Base-by-base conservation (phyloP, 2,113 vertebrate genomes). In the Centrocercus urophasianus region DNA sequence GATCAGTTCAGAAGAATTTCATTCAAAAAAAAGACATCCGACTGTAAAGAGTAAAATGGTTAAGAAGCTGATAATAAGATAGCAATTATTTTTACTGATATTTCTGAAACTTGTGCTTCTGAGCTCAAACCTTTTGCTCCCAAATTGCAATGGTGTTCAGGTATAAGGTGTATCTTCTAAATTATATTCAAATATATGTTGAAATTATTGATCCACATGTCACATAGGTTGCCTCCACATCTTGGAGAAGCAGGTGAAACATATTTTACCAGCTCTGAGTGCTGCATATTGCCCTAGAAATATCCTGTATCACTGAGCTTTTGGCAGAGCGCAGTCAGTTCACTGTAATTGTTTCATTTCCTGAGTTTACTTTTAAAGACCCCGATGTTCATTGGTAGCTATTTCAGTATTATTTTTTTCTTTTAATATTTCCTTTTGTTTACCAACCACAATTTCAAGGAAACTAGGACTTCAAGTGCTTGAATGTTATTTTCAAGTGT, bases 151-250 rank as follows among this genome's bases (percentile, higher is more conserved):
- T 6, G 15, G 1, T 40, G 6, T 50, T 83, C 30, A 40, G 20
- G 8, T 7, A 40, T 19, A 20, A 90, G n/a, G 5, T 40, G 0
- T n/a, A 21, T 36, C 22, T 70, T 10, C 40, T 80, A 72, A 19
- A 19, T 15, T 1, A 2, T 47, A 27, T 64, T 74, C 52, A 61
- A n/a, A 34, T 10, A 54, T 74, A 3, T 47, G 14, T 56, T 5
- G 4, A 0, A 1, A 1, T 50, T 86, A 16, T 40, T 61, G 47
- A 13, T 42, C 70, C 57, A 10, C 0, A 0, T 36, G 11, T 56
- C 57, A 61, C 57, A 61, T 18, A 69, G 22, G 13, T 27, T 75
- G 17, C 22, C 28, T 50, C 48, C n/a, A 27, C 36, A 38, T 67
- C 38, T 74, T 81, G 34, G 32, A 70, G 45, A 64, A 78, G 10